These are phyloP conservation scores for Furcula furcula DNA, from an alignment of 2,888 invertebrate species.

Conservation along the genomic window DNA sequence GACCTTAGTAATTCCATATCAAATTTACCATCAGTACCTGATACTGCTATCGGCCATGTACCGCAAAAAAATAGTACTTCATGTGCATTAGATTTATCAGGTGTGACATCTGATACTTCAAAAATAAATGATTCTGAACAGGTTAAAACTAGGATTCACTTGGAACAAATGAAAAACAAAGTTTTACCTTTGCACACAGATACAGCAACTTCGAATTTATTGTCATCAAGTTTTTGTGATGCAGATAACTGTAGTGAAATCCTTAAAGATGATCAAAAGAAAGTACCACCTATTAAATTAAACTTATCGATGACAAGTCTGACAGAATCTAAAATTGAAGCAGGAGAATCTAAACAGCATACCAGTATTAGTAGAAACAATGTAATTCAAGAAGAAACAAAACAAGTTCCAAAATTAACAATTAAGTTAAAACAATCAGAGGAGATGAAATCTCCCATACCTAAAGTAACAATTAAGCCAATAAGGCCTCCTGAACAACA, in stretches of 20 bases:
- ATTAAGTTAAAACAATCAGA: conserved; percentile 70
- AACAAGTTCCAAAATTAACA: conserved; percentile 76
- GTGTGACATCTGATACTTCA: conserved; percentile 2
- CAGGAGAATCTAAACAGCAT: conserved; percentile 24
- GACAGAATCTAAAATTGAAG: conserved; percentile 25
- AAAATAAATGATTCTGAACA: conserved; percentile 13
- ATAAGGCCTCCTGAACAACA: conserved; percentile 49
- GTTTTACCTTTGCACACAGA: conserved; percentile 5
- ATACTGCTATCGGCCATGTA: conserved; percentile 14
- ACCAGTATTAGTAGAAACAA: conserved; percentile 33
- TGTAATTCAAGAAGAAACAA: conserved; percentile 40
- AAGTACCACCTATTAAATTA: conserved; percentile 53
- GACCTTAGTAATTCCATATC: conserved; percentile 13
- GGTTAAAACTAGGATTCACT: background rate
- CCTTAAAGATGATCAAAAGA: conserved; percentile 35
- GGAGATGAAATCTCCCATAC: conserved; percentile 62
- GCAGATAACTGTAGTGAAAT: conserved; percentile 8
- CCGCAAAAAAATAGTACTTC: conserved; percentile 15
- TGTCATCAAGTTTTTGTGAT: conserved; percentile 9
- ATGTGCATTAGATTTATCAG: conserved; percentile 1
- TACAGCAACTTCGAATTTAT: conserved; percentile 3
- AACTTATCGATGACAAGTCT: conserved; percentile 37
- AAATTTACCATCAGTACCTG: conserved; percentile 10
- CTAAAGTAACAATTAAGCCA: conserved; percentile 69
- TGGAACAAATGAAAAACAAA: conserved; percentile 7